Percentiles rank a stretch among this genome's conserved stretches.
Conservation (phyloP, 2,888 invertebrate species). For the Nipponacmea schrenckii region DNA sequence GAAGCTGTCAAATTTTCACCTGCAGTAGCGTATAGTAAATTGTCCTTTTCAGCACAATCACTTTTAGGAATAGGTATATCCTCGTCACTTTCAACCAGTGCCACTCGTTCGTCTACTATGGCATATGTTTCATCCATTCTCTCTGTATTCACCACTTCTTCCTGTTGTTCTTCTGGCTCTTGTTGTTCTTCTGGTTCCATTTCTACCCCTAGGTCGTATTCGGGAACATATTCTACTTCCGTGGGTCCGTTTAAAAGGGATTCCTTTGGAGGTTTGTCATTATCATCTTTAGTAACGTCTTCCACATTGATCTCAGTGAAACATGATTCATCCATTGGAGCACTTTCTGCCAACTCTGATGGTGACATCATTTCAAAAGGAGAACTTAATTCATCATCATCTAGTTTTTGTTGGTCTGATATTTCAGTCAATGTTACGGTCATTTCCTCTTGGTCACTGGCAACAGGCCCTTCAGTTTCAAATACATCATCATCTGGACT, state of each 20-base stretch:
- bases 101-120: not conserved
- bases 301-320: not conserved
- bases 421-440: conserved; percentile 4
- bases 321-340: conserved; percentile 20
- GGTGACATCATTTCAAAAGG: conserved; percentile 64
- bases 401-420: conserved; percentile 13
- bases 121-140: conserved; percentile 20
- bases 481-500: conserved; percentile 69
- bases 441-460: conserved; percentile 28
- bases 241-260: conserved; percentile 69
- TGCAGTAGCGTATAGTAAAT: conserved; percentile 25
- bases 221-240: conserved; percentile 71
- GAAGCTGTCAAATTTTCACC: conserved; percentile 52
- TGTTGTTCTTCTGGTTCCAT: not conserved
- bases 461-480: conserved; percentile 64
- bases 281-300: not conserved
- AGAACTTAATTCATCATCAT: conserved; percentile 43
- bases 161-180: conserved; percentile 18
- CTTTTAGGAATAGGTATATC: conserved; percentile 17
- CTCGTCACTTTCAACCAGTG: conserved; percentile 17
- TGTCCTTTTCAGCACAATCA: conserved; percentile 22
- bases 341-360: conserved; percentile 41
- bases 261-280: not conserved
- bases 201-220: conserved; percentile 54
- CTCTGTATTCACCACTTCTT: conserved; percentile 19